Evolutionary conservation across 2,888 invertebrate species (phyloP).

Genomic region (Chrysolina americana): DNA sequence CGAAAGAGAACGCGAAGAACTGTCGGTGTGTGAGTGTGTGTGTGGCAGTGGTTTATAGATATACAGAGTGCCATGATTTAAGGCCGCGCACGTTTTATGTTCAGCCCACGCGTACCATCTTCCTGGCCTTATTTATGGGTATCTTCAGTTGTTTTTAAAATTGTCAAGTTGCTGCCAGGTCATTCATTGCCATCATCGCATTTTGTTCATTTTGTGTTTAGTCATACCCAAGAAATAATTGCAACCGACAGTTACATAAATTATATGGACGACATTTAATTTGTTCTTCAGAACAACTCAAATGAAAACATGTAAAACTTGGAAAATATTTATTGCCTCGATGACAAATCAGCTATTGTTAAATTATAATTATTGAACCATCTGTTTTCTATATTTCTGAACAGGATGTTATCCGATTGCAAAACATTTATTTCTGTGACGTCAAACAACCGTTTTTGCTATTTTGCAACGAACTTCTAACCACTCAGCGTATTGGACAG

Average conservation of each 20-base stretch:
- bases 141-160: slow-evolving; percentile 66
- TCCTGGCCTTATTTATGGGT: slow-evolving; percentile 67
- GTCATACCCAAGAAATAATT: slow-evolving; percentile 22
- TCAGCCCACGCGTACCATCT: slow-evolving; percentile 69
- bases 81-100: slow-evolving; percentile 68
- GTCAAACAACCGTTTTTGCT: no score
- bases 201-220: slow-evolving; percentile 40
- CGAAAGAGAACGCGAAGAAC: slow-evolving; percentile 45
- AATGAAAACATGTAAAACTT: not conserved
- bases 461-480: no score
- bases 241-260: slow-evolving; percentile 20
- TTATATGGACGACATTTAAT: slow-evolving; percentile 21
- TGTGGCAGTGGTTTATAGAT: slow-evolving; percentile 69
- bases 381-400: not conserved
- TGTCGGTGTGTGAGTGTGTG: slow-evolving; percentile 56
- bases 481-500: no score
- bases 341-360: slow-evolving; percentile 11
- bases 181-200: slow-evolving; percentile 49
- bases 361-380: slow-evolving; percentile 7
- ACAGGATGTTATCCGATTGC: no score
- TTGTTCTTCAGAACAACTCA: slow-evolving; percentile 12
- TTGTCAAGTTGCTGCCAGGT: slow-evolving; percentile 59
- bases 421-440: no score
- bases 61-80: slow-evolving; percentile 68
- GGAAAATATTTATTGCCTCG: not conserved